A percentile compares a stretch with the other conserved stretches of the same genome.
Conservation (phyloP, 2,888 invertebrate genomes). For the Himalopsyche kuldschensis region DNA sequence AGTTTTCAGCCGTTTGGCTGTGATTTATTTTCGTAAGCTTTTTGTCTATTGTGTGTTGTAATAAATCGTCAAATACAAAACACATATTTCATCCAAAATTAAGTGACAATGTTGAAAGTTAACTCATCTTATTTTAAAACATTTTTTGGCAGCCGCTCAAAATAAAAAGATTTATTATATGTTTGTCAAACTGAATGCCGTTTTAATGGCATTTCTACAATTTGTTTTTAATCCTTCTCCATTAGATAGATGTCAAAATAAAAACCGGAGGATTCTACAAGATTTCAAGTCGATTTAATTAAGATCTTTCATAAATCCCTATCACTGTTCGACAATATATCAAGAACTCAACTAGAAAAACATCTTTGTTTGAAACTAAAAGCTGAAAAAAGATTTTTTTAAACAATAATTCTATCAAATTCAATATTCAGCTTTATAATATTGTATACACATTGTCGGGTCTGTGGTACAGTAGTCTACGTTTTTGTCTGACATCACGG, state of each 20-base stretch:
- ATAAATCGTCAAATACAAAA: background rate
- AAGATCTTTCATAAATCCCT: background rate
- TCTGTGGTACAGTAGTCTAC: too few species aligned
- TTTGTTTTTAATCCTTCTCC: background rate
- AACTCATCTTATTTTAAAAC: background rate
- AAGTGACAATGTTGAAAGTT: background rate
- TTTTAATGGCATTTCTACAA: background rate
- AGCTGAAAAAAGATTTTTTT: too few species aligned
- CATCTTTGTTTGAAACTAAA: too few species aligned
- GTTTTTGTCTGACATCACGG: too few species aligned
- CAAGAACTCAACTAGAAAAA: too few species aligned
- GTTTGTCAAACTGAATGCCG: background rate
- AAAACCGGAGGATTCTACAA: background rate
- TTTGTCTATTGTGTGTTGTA: too few species aligned
- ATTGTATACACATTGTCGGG: too few species aligned
- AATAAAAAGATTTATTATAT: background rate
- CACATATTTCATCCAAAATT: background rate
- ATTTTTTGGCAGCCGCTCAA: background rate
- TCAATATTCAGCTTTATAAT: too few species aligned
- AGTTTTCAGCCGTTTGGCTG: too few species aligned
- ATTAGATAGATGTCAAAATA: background rate
- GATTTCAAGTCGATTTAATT: background rate
- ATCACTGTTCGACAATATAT: too few species aligned
- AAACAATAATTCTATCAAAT: too few species aligned
- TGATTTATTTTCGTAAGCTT: too few species aligned